Base-by-base conservation (phyloP, 2,888 invertebrate genomes). In the Lasioglossum vierecki region DNA sequence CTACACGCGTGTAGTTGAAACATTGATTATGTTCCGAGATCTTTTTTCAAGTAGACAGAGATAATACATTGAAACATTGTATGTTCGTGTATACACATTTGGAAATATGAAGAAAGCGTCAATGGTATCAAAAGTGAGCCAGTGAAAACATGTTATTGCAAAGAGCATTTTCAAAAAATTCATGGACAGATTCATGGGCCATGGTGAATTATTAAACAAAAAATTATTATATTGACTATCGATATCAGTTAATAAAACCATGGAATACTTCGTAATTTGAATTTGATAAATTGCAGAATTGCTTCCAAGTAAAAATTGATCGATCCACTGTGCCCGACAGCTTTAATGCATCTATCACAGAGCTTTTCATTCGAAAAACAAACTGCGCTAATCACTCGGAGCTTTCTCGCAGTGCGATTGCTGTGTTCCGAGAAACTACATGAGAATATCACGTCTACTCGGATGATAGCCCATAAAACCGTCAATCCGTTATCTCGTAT, bases 401-500 rank as follows among this genome's bases (percentile, higher is more conserved):
- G 30, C 63, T 15, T 15, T 8, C 63, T 8, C 30, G 15, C 5
- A 8, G 26, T 18, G 15, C 15, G 63, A 63, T 63, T 6, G 4
- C 30, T 18, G 63, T 18, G 26, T 63, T 63, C 63, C 2, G 63
- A 63, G 63, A 63, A 68, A 39, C 9, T 22, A 35, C 22, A 8
- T 39, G 8, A 39, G 22, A 68, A 68, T 49, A 30, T 66, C 49
- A 1, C 18, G n/a, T 63, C 13, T n/a, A 18, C 53, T 73, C 73
- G 26, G 5, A 73, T 39, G 39, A 82, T 80, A 22, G 39, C n/a
- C 18, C 15, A 15, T 57, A 57, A 74, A 79, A 60, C 6, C 75
- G 11, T 49, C 35, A 13, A 18, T n/a, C 18, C 11, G 4, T 18
- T 63, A 63, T 82, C 60, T 39, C 18, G 22, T 57, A 53, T 70